phyloP scores from a whole-genome alignment of 2,888 invertebrate genomes.

The Sacculina carcini region DNA sequence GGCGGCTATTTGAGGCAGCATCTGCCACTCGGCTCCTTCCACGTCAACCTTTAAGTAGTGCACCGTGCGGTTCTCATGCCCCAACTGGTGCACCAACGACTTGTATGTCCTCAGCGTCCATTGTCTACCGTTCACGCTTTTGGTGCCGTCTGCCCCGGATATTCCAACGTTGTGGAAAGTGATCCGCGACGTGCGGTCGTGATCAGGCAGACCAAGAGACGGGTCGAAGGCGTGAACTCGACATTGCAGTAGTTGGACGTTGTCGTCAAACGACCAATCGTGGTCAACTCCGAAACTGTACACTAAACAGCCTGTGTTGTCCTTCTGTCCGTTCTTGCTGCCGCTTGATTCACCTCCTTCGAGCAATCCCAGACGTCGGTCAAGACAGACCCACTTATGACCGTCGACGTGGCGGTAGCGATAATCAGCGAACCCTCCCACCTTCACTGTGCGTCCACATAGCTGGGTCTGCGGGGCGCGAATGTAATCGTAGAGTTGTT shows the following conservation, averaged over 20 bases:
- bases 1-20: conserved; percentile 1
- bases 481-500: background rate
- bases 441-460: background rate
- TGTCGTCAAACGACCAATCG: conserved; percentile 14
- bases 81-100: conserved; percentile 17
- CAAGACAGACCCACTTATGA: background rate
- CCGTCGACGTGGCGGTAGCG: background rate
- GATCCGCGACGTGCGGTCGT: conserved; percentile 15
- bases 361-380: background rate
- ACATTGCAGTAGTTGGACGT: conserved; percentile 15
- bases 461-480: background rate
- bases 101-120: conserved; percentile 18
- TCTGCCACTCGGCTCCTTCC: conserved; percentile 20
- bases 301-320: conserved; percentile 2
- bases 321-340: too few species aligned
- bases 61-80: conserved; percentile 18
- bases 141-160: background rate
- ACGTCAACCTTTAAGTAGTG: conserved; percentile 21
- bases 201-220: conserved; percentile 8
- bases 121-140: background rate
- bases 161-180: conserved; percentile 14
- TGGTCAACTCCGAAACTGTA: conserved; percentile 10
- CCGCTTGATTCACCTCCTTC: too few species aligned
- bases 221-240: conserved; percentile 20
- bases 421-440: background rate